Evolutionary conservation across 2,888 invertebrate species (phyloP), one percentile per base, ranked within the genome.

Genomic region (Drosophila picticornis): DNA sequence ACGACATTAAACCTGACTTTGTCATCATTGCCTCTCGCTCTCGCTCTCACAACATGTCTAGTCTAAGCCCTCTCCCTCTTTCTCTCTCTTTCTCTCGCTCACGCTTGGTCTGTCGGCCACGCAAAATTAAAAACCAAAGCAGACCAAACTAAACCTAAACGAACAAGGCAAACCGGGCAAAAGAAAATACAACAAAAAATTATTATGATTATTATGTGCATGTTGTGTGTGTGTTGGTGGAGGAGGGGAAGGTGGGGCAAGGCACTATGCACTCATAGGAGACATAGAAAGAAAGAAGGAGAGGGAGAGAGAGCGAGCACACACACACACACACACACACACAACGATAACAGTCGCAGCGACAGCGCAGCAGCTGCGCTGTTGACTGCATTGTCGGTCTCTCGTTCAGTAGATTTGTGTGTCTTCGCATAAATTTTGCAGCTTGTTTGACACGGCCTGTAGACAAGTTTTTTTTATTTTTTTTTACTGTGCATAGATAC

Each of bases 351-450:
- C 27, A 29, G 40, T 22, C 57, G 58, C 65, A 62, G 56, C 43
- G 46, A 43, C 74, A 59, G 52, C 58, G 53, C 71, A 59, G 56
- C 38, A 50, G 55, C 79, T 64, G 72, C 64, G 61, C 57, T 40
- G 82, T 36, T 58, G 75, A 64, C 81, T 68, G 77, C 77, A 81
- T 72, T 88, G 75, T 89, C 78, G 83, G 90, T 88, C 79, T 82
- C 80, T 91, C 92, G 90, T 91, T 91, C 92, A 92, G 81, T 91
- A 87, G 91, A 91, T 91, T 91, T 92, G 85, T 91, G 91, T 92
- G 92, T 84, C 91, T 92, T 91, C 86, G 92, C 92, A 92, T 92
- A 91, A 91, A 91, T 92, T 92, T 90, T 91, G 84, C 90, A 84
- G 83, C 90, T 87, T 84, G 88, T 83, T 77, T 80, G 84, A 86